A percentile compares a stretch with the other conserved stretches of the same genome.
These are phyloP conservation scores for Teleopsis dalmanni DNA, from an alignment of 1,140 invertebrate genomes.

Conservation along the genomic window DNA sequence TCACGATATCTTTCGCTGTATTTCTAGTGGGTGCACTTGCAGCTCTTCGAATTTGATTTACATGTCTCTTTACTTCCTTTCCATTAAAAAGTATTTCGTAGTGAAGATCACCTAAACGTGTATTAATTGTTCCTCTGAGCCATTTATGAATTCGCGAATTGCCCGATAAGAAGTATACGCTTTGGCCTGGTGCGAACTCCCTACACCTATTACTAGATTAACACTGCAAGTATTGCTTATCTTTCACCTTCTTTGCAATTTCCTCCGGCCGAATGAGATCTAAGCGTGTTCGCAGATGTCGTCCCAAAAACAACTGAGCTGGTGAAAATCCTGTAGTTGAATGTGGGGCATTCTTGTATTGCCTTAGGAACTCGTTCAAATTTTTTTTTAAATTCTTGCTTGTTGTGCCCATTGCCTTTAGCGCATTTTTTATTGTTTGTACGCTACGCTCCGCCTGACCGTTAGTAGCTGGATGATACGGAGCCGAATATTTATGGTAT, in stretches of 20 bases:
- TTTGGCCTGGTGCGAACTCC: background rate
- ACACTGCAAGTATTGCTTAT: background rate
- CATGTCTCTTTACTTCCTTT: background rate
- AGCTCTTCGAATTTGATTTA: background rate
- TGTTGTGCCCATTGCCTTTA: conserved; percentile 4
- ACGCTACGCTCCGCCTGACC: background rate
- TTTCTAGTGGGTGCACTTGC: background rate
- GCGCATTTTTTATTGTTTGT: background rate
- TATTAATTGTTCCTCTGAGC: background rate
- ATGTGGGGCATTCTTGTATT: background rate
- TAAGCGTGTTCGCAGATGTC: background rate
- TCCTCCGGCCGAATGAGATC: background rate
- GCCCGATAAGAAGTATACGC: background rate
- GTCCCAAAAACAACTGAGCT: background rate
- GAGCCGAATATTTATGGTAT: conserved; percentile 1
- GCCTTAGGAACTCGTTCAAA: background rate
- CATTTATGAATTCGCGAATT: background rate
- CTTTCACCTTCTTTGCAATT: background rate
- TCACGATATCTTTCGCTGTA: too few species aligned
- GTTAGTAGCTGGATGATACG: background rate
- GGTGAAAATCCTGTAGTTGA: background rate
- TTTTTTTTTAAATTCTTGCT: background rate
- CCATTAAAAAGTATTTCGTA: background rate
- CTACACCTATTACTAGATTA: background rate
- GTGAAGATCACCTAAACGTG: background rate